phyloP scores from a whole-genome alignment of 1,140 invertebrate species.

The Sminthurides bifidus region DNA sequence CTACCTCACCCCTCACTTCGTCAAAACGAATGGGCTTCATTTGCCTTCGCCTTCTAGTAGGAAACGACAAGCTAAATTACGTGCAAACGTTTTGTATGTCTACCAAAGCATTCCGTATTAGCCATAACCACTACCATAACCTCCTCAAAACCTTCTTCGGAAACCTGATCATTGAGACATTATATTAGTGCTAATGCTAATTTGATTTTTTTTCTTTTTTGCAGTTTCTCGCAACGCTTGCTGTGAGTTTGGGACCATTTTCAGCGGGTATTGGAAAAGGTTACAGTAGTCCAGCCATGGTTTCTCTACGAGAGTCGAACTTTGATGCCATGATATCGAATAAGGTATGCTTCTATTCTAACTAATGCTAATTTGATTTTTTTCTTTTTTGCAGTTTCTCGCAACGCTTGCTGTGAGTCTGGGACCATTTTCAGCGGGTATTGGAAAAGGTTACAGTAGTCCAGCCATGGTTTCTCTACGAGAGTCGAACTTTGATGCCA shows the following conservation, averaged over 20 bases:
- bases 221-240: slow-evolving; percentile 65
- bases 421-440: slow-evolving; percentile 46
- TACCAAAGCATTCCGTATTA: no score
- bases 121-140: no score
- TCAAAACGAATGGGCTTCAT: no score
- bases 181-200: slow-evolving; percentile 45
- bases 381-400: slow-evolving; percentile 45
- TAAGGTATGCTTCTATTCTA: not conserved
- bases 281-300: slow-evolving; percentile 70
- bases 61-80: no score
- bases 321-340: not conserved
- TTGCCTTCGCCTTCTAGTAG: no score
- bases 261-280: slow-evolving; percentile 52
- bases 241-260: slow-evolving; percentile 64
- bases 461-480: slow-evolving; percentile 67
- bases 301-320: slow-evolving; percentile 53
- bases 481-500: slow-evolving; percentile 35
- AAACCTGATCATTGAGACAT: no score
- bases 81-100: no score
- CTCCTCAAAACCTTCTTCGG: no score
- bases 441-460: slow-evolving; percentile 48
- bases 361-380: not conserved
- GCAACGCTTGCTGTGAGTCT: slow-evolving; percentile 65
- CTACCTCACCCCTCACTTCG: no score
- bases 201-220: slow-evolving; percentile 3